Base-by-base conservation (phyloP, 2,797 vertebrate genomes). In the Natrix natrix region DNA sequence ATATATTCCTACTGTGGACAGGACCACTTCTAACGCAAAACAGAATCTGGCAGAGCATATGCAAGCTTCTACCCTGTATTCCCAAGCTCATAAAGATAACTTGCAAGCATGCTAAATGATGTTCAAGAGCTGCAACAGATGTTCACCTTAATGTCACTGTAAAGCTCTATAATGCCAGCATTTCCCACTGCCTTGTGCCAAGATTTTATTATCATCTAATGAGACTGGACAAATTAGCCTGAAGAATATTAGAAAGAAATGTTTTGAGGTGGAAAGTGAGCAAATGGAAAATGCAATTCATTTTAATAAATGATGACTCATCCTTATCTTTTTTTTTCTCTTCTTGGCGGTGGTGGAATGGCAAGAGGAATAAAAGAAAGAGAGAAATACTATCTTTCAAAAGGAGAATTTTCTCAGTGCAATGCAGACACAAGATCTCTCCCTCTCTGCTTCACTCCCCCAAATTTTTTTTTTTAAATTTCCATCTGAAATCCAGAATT, bases 181-280 rank as follows among this genome's bases (percentile, higher is more conserved):
- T 48, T 48, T 90, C 60, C 74, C 32, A 93, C 55, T 61, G 87
- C 57, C 78, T 94, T 69, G 20, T 95, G 37, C 89, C 78, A 92
- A 91, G 43, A 22, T 83, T 63, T 89, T 69, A 83, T 74, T 93
- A 90, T 90, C 92, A 43, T 89, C 43, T 87, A 89, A 22, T 43
- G 74, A 94, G 54, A 91, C 92, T 66, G 59, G 24, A 66, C 56
- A 88, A 26, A 24, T 89, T 86, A 57, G 37, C 86, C 43, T 52
- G 26, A 54, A 90, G 14, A 93, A 90, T 91, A 92, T 94, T 88
- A 32, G 6, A 94, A 60, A 28, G 52, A 93, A 59, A 63, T 78
- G 69, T 24, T 83, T 54, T 60, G 78, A 91, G 63, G 20, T 78
- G 20, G 43, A 74, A 48, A 14, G 26, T 5, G 32, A 87, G 56